These are phyloP conservation scores for Paraescarpia echinospica DNA, from an alignment of 1,140 invertebrate species.

Conservation along the genomic window DNA sequence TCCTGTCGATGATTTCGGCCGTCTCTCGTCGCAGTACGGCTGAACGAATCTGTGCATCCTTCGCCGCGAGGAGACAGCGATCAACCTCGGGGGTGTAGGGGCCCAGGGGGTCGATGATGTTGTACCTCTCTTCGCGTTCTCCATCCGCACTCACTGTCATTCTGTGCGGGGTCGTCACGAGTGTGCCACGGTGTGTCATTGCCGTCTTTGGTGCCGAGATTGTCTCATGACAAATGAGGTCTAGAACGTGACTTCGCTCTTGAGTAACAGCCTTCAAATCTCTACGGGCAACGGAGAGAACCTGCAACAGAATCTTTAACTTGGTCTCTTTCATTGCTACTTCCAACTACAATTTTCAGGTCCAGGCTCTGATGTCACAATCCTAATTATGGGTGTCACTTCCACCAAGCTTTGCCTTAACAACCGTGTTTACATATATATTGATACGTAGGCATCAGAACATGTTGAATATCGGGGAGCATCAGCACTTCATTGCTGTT, in stretches of 20 bases:
- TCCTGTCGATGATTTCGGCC: constrained; percentile 45
- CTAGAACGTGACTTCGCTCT: constrained; percentile 53
- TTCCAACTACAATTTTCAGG: too few species aligned
- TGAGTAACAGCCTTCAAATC: constrained; percentile 47
- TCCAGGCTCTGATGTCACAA: too few species aligned
- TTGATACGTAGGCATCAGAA: too few species aligned
- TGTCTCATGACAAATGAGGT: constrained; percentile 43
- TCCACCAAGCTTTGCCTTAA: too few species aligned
- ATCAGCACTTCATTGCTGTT: too few species aligned
- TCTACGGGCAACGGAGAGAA: constrained; percentile 47
- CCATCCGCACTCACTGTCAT: constrained; percentile 4
- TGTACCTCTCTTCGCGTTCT: constrained; percentile 26
- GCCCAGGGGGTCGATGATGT: constrained; percentile 47
- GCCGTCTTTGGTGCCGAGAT: constrained; percentile 31
- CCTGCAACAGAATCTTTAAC: too few species aligned
- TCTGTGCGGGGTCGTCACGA: not conserved
- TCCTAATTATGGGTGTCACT: too few species aligned
- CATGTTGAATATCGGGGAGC: too few species aligned
- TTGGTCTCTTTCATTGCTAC: too few species aligned
- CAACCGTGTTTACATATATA: too few species aligned
- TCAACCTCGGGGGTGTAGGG: constrained; percentile 55
- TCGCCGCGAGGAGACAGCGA: constrained; percentile 46
- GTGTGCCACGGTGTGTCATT: constrained; percentile 26
- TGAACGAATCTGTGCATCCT: constrained; percentile 42
- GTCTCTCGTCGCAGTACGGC: constrained; percentile 46